Percentiles rank a stretch among this genome's conserved stretches.
phyloP scores from a whole-genome alignment of 2,113 vertebrate genomes.

The Brevimyrus niger region DNA sequence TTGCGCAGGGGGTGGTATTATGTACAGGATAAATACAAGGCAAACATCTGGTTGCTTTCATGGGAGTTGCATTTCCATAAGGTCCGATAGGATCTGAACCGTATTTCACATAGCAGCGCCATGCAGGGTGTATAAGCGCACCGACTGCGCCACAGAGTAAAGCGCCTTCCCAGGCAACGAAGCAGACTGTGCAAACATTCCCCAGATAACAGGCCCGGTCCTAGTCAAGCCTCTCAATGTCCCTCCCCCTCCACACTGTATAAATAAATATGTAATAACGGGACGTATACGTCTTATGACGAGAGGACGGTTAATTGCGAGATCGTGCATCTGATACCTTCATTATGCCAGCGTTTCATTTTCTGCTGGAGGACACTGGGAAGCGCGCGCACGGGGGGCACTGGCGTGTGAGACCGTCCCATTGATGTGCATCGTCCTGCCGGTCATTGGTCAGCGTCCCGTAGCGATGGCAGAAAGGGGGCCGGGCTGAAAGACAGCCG shows the following conservation, averaged over 20 bases:
- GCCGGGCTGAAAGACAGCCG: conserved; percentile 39
- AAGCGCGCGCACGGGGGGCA: background rate
- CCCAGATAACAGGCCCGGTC: background rate
- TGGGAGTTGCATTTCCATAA: background rate
- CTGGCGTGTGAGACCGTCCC: conserved; percentile 1
- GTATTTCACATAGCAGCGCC: background rate
- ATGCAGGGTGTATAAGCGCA: background rate
- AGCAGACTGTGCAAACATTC: background rate
- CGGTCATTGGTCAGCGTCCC: conserved; percentile 36
- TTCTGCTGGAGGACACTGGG: background rate
- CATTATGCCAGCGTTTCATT: background rate
- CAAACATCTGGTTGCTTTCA: background rate
- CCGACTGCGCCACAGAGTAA: background rate
- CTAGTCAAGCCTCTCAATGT: background rate
- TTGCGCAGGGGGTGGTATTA: background rate
- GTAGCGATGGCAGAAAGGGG: conserved; percentile 41
- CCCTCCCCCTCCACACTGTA: background rate
- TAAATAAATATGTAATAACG: background rate
- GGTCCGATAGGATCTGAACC: background rate
- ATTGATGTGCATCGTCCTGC: conserved; percentile 17
- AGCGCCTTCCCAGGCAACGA: background rate
- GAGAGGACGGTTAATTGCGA: background rate
- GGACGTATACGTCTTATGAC: background rate
- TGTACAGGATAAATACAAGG: background rate
- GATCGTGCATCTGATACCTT: background rate